Conservation (phyloP, 2,888 invertebrate species). For the Drosophila lacicola region DNA sequence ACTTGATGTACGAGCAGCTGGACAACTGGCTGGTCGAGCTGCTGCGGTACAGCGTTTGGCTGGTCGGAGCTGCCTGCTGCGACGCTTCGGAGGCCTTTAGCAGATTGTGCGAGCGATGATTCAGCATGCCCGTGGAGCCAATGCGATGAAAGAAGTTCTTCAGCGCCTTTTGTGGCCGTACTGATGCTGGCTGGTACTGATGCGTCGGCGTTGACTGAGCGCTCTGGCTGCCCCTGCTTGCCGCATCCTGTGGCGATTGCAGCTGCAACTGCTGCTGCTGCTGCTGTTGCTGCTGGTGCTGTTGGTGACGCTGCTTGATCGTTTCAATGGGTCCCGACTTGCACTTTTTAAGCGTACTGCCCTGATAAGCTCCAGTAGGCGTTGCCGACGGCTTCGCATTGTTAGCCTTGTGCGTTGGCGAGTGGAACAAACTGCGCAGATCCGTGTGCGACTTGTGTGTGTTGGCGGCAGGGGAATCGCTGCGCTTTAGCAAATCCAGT, state of each 20-base stretch:
- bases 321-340: conserved; percentile 87
- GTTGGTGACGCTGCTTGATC: conserved; percentile 72
- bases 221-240: conserved; percentile 50
- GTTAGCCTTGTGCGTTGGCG: conserved; percentile 73
- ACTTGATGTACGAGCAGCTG: conserved; percentile 89
- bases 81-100: conserved; percentile 82
- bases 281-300: conserved; percentile 44
- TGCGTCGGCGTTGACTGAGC: conserved; percentile 74
- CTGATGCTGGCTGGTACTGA: conserved; percentile 60
- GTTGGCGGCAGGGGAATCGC: conserved; percentile 84
- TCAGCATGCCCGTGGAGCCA: conserved; percentile 91
- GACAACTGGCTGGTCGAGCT: conserved; percentile 92
- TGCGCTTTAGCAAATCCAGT: conserved; percentile 90
- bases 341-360: conserved; percentile 86
- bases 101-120: conserved; percentile 85
- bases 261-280: conserved; percentile 18
- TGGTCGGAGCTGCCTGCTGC: conserved; percentile 60
- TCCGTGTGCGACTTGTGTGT: conserved; percentile 86
- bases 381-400: conserved; percentile 45
- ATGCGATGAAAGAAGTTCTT: conserved; percentile 91
- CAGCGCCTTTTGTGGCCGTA: conserved; percentile 87
- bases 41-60: conserved; percentile 88
- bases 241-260: conserved; percentile 31
- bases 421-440: conserved; percentile 85
- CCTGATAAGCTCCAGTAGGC: conserved; percentile 56